Evolutionary conservation across 1,140 invertebrate genomes (phyloP), one percentile per base, ranked within the genome.

Genomic region (Oscheius sp.): DNA sequence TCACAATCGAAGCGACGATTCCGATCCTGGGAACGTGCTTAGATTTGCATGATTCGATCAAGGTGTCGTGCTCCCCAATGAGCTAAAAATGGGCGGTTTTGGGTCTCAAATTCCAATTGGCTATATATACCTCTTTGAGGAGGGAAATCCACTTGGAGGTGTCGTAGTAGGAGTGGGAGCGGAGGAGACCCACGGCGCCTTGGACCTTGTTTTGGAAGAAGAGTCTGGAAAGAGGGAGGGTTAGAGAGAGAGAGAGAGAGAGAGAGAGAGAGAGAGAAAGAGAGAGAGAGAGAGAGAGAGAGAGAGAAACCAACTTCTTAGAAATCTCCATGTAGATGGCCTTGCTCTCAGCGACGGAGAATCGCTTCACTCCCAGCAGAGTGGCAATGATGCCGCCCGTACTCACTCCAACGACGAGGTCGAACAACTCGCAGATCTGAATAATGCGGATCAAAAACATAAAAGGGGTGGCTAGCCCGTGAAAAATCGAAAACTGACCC

Each of bases 401-500:
- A 82, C 91, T 93, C 15, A 95, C 93, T 7, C 94, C 94, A 82
- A 92, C 91, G 77, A 96, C 91, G 73, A 91, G 91, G 86, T 96
- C 94, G 86, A 96, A 96, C 32, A 88, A 76, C 73, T 89, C 83
- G 62, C 26, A 46, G 42, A 80, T 74, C 79, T 82, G 62, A 63
- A 49, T 7, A 55, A n/a, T n/a, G n/a, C n/a, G n/a, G 23, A 55
- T 13, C 23, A 55, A 23, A 4, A 55, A 13, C 4, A 13, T 13
- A 7, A 55, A 23, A 55, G 28, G 23, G 28, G n/a, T n/a, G n/a
- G n/a, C n/a, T n/a, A n/a, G n/a, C n/a, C n/a, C n/a, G n/a, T n/a
- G n/a, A n/a, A n/a, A n/a, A 23, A 55, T 20, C 15, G 28, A 55
- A 4, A 42, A n/a, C 58, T 45, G 20, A 74, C 79, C 76, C 81